Base-by-base conservation (phyloP, 2,888 invertebrate genomes). In the Drosophila greeni region DNA sequence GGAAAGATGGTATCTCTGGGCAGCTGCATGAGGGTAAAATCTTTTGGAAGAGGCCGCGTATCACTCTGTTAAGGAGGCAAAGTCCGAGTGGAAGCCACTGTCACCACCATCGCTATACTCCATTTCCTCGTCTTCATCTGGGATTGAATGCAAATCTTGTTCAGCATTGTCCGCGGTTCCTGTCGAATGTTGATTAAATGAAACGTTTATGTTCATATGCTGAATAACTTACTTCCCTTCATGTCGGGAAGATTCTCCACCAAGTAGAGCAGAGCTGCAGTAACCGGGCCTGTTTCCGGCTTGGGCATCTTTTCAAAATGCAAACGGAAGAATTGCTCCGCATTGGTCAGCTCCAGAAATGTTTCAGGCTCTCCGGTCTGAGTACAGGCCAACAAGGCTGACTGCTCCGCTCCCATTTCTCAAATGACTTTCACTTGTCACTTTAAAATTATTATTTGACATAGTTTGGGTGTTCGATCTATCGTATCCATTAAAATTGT, bases 401-500 rank as follows among this genome's bases (percentile, higher is more conserved):
- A 79, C 40, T 82, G 82, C 24, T 77, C 82, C 6, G 79, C 79
- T 20, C 81, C 79, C 79, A 79, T 79, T 3, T 69, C 8, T 9
- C 18, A n/a, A 47, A 18, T 39, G 11, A 37, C 16, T 47, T 18
- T 3, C 31, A 14, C 18, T 31, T 47, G 45, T 47, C 45, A 47
- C 1, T 20, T 2, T 3, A 14, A 20, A 47, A 31, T 8, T 47
- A 18, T 31, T 47, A 31, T 31, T 31, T 47, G 45, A 47, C 45
- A 47, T 26, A 29, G 29, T 29, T 29, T 11, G 3, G 11, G 11
- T 29, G 11, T 29, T 11, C 23, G 40, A 42, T 9, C 23, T 24
- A 23, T 36, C 36, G 36, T 26, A 36, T 14, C 14, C 9, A 16
- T 16, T 5, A 1, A 36, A 16, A 36, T 18, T 37, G 5, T 37